Evolutionary conservation across 2,113 vertebrate genomes (phyloP), one percentile per base, ranked within the genome.

Genomic region (Phyllopteryx taeniolatus): DNA sequence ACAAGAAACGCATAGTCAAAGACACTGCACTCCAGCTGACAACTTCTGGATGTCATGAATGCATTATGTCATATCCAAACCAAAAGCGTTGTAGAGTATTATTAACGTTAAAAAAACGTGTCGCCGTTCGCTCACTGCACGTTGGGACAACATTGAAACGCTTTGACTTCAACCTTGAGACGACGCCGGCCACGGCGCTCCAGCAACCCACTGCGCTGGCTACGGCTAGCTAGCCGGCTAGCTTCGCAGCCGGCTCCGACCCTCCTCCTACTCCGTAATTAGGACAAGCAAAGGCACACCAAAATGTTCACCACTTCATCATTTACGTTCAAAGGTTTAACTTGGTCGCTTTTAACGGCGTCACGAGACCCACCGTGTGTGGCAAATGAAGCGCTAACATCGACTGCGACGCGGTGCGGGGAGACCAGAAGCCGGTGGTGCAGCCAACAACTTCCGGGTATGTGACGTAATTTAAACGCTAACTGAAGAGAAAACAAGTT

Each of bases 341-440:
- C 3, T 31, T 27, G 6, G 7, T 31, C 2, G 35, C 3, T 7
- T 27, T 65, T 66, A 17, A 14, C 2, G 8, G 64, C 42, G 43
- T 35, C 31, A 54, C 17, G 13, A n/a, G 11, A 83, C 90, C 86
- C 49, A 91, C 88, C 56, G 77, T 80, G 68, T 68, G 59, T 76
- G 3, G 70, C 8, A 67, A 22, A 63, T 27, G 74, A 64, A 80
- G 77, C 0, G 76, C 75, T 78, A 84, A 69, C 84, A 88, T 86
- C 62, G 43, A 82, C 74, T 68, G 73, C 74, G 71, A 4, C 72
- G 33, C 61, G 82, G 83, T 79, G 49, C 15, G 7, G n/a, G 8
- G 53, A 19, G 22, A 31, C 14, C 83, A 83, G 47, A 63, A 78
- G 81, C 74, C 79, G 35, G 35, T 39, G 35, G 35, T 39, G 35